Base-by-base conservation (phyloP, 2,113 vertebrate genomes). In the Oncorhynchus tshawytscha region DNA sequence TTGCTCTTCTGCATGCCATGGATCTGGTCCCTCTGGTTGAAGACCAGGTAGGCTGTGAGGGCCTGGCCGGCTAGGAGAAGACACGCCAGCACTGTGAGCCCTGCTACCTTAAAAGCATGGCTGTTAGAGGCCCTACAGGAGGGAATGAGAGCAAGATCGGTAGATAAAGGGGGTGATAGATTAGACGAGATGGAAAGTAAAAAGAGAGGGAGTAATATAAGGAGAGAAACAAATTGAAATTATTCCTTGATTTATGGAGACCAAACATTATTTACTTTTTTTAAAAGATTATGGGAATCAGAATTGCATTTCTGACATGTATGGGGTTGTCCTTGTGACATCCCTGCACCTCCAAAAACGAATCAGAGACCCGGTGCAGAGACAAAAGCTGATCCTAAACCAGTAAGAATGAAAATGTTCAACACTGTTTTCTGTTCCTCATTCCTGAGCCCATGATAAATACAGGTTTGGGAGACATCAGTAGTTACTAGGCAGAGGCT, bases 21-120 rank as follows among this genome's bases (percentile, higher is more conserved):
- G 87, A 99, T 95, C 88, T 95, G 92, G 79, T 86, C 82, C 2
- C 84, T 93, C 78, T 99, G 97, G 82, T 90, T 85, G 73, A 94
- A 93, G 68, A 97, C 85, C 71, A 94, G 95, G 93, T 95, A 97
- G 76, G 94, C 29, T 0, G 95, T 96, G 86, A 96, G 93, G 3
- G 94, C 96, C 91, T 98, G 97, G 81, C 96, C 95, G 0, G 88
- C 95, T 9, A 99, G 78, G 31, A 99, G 95, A 86, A 98, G 81
- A 6, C 93, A 93, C 3, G 92, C 95, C 88, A 99, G 90, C 73
- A 97, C 84, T 0, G 96, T 95, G 68, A 97, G 78, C 0, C 92
- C 88, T 0, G 95, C 93, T 16, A 96, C 82, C 81, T 91, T 85
- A 0, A 93, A 77, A 45, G 90, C 94, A 2, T 81, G 90, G 12